These are phyloP conservation scores for Tribolium castaneum DNA, from an alignment of 1,140 invertebrate genomes.

Conservation along the genomic window DNA sequence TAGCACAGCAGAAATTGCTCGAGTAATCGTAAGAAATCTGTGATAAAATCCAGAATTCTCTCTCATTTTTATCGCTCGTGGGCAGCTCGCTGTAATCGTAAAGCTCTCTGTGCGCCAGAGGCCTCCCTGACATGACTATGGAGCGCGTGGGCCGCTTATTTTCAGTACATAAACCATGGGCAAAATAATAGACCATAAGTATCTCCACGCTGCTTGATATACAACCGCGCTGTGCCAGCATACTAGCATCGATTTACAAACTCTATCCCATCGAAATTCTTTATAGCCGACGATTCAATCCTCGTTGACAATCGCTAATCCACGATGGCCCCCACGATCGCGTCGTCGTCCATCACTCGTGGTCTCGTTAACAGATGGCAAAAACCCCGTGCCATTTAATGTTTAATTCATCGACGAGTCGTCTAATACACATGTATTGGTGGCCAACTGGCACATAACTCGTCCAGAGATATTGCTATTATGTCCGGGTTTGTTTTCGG, in stretches of 20 bases:
- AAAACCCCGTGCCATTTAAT: slow-evolving; percentile 49
- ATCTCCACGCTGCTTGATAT: slow-evolving; percentile 37
- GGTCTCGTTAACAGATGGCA: slow-evolving; percentile 47
- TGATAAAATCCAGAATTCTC: neutral
- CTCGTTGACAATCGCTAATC: slow-evolving; percentile 16
- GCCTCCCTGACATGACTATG: slow-evolving; percentile 50
- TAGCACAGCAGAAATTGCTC: no score
- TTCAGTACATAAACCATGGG: slow-evolving; percentile 50
- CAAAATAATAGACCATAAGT: slow-evolving; percentile 52
- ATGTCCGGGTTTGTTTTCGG: neutral
- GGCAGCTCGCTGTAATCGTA: slow-evolving; percentile 4
- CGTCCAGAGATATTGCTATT: slow-evolving; percentile 57
- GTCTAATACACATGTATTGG: slow-evolving; percentile 51
- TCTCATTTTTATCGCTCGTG: neutral
- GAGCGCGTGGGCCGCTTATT: slow-evolving; percentile 46
- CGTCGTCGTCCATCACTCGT: slow-evolving; percentile 42
- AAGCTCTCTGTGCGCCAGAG: slow-evolving; percentile 39
- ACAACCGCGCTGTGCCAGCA: neutral
- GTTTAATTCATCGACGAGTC: slow-evolving; percentile 50
- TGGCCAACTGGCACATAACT: slow-evolving; percentile 56
- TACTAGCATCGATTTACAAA: slow-evolving; percentile 3
- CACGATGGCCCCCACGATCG: neutral
- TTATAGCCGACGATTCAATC: slow-evolving; percentile 4
- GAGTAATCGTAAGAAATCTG: neutral
- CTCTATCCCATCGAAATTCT: neutral